Evolutionary conservation across 2,888 invertebrate species (phyloP), one percentile per base, ranked within the genome.

Genomic region (Volucella inflata): DNA sequence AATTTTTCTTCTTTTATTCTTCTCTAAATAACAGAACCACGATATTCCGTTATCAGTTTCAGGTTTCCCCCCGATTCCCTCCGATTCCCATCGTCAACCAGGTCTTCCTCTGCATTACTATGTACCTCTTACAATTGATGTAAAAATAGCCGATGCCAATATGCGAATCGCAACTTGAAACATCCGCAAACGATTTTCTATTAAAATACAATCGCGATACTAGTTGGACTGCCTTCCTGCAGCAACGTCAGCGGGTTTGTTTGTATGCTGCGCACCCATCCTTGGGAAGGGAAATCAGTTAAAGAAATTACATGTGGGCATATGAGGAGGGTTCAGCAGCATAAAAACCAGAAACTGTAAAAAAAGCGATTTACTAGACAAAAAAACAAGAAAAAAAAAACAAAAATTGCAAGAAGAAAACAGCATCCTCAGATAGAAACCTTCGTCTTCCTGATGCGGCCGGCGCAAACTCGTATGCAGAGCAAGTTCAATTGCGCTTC

Each of bases 101-200:
- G 30, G 30, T 36, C 42, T 44, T 40, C 53, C 38, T 50, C 50
- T 75, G 76, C 75, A 76, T 76, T 75, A 70, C 76, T 70, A 76
- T 76, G 70, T 76, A 64, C 81, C 72, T 68, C 72, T 85, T 81
- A 81, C 85, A 81, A 77, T 81, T 81, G 81, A 81, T 81, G 81
- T 81, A 85, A 81, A 85, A 85, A 85, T 85, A 81, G 76, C 72
- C 76, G 59, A 77, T 81, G 80, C 76, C 80, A 80, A 85, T 81
- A 85, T 85, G 81, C 85, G 80, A 85, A 64, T 81, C 81, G 81
- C 80, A 85, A 80, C 85, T 68, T 77, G 81, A 77, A 81, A 68
- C 81, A 85, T 85, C 85, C 85, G 81, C 81, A 81, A 87, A 78
- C 82, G 82, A 74, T 87, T 85, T 87, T 87, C 87, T 87, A 87